A percentile compares a stretch with the other conserved stretches of the same genome.
These are phyloP conservation scores for Idris sp. DNA, from an alignment of 1,140 invertebrate species.

Conservation along the genomic window DNA sequence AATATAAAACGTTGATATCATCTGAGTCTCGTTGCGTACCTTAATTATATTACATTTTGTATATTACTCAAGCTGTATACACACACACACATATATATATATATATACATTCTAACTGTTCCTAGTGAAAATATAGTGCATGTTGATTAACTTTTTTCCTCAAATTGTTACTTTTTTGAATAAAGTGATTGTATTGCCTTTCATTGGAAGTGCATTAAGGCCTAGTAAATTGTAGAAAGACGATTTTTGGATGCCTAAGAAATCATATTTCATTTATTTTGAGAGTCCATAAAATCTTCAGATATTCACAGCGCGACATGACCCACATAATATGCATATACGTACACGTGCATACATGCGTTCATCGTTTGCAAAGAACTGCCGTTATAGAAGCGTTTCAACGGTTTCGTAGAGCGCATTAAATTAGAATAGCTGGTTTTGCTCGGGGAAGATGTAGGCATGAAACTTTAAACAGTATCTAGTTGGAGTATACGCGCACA, in stretches of 20 bases:
- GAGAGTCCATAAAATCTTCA: conserved; percentile 57
- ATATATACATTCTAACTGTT: too few species aligned
- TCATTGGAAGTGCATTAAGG: conserved; percentile 6
- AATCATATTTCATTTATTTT: conserved; percentile 58
- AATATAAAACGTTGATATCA: conserved; percentile 56
- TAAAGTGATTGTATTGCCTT: too few species aligned
- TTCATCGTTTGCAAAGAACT: conserved; percentile 62
- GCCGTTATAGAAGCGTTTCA: conserved; percentile 64
- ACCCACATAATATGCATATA: conserved; percentile 62
- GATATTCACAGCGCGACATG: conserved; percentile 58
- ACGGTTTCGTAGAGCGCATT: conserved; percentile 60
- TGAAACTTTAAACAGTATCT: conserved; percentile 62
- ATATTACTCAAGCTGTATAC: conserved; percentile 4
- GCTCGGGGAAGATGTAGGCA: conserved; percentile 58
- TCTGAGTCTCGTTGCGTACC: conserved; percentile 40
- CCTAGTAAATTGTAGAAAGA: conserved; percentile 20
- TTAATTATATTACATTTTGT: conserved; percentile 53
- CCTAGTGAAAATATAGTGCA: too few species aligned
- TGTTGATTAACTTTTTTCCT: too few species aligned
- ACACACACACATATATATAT: too few species aligned
- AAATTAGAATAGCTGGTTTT: conserved; percentile 63
- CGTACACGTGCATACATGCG: conserved; percentile 43
- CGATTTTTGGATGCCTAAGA: conserved; percentile 46
- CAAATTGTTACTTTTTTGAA: too few species aligned
- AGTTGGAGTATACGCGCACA: conserved; percentile 42